Base-by-base conservation (phyloP, 2,888 invertebrate genomes). In the Teleogryllus oceanicus region DNA sequence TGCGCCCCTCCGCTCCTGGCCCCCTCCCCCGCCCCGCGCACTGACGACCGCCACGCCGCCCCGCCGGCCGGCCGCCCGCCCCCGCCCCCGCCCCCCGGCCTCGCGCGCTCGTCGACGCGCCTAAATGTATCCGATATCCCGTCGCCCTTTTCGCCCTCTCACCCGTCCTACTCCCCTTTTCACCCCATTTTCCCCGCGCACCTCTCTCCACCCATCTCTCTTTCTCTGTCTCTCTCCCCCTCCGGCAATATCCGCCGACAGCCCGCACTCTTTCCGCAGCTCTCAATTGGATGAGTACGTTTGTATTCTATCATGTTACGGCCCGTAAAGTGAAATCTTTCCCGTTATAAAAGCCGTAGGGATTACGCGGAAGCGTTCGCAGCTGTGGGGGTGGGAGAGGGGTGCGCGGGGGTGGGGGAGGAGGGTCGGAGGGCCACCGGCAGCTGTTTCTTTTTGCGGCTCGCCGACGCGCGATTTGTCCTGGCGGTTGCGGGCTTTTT, bases 211-310 rank as follows among this genome's bases (percentile, higher is more conserved):
- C 13, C 62, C 62, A n/a, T n/a, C 16, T 62, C 62, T 18, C 62
- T 62, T 37, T 37, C 37, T 37, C 37, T 37, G 24, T 37, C 37
- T 37, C 37, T 37, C 37, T 37, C 37, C 37, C 37, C 62, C 62
- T 62, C 62, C 62, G 62, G 62, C 62, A 62, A 62, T 62, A 62
- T 62, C 62, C 62, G 62, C 16, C 62, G n/a, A 18, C 62, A 16
- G 16, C 62, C 62, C 62, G 62, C 62, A 62, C 62, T 62, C 62
- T 62, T 62, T 62, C 62, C 62, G 62, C 62, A 62, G 62, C 62
- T 62, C 62, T 62, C 62, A 62, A 62, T 62, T 62, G 62, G 62
- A 62, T 62, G 62, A 62, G 62, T 62, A 62, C 62, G 62, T 62
- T 62, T 62, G 62, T 62, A 62, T 62, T 62, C 62, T 62, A 62